These are phyloP conservation scores for Kuschelorhynchus macadamiae DNA, from an alignment of 2,888 invertebrate genomes.

Conservation along the genomic window DNA sequence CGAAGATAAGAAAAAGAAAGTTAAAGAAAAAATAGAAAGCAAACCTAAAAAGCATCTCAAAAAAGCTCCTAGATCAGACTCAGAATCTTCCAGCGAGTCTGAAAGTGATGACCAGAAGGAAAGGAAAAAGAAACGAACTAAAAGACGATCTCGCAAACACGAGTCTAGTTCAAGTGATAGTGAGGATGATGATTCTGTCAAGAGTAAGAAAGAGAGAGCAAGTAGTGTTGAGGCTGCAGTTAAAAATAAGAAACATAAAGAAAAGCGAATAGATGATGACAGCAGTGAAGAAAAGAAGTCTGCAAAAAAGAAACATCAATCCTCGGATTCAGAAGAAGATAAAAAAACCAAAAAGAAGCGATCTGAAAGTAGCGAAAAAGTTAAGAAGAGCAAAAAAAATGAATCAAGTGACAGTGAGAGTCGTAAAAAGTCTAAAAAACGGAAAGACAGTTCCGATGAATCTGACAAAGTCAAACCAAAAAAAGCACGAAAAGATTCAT, in stretches of 20 bases:
- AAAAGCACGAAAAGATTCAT: slow-evolving; percentile 62
- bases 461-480: slow-evolving; percentile 61
- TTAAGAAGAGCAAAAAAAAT: slow-evolving; percentile 67
- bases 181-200: slow-evolving; percentile 64
- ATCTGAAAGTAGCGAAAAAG: slow-evolving; percentile 70
- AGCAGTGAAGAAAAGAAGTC: slow-evolving; percentile 70
- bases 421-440: slow-evolving; percentile 61
- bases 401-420: slow-evolving; percentile 66
- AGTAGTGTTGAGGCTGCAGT: slow-evolving; percentile 69
- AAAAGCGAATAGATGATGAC: slow-evolving; percentile 70
- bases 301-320: slow-evolving; percentile 72
- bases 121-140: slow-evolving; percentile 64
- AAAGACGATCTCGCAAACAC: slow-evolving; percentile 65
- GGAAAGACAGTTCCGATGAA: slow-evolving; percentile 65
- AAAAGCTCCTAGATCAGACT: slow-evolving; percentile 65
- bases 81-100: slow-evolving; percentile 66
- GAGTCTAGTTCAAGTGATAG: slow-evolving; percentile 71
- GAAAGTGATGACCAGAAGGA: slow-evolving; percentile 65
- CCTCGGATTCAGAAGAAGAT: slow-evolving; percentile 74
- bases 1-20: slow-evolving; percentile 68
- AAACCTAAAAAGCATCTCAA: slow-evolving; percentile 64
- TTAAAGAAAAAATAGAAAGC: slow-evolving; percentile 57
- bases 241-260: slow-evolving; percentile 69
- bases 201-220: slow-evolving; percentile 70
- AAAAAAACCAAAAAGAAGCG: slow-evolving; percentile 74